Base-by-base conservation (phyloP, 2,113 vertebrate species). In the Peromyscus polionotus region DNA sequence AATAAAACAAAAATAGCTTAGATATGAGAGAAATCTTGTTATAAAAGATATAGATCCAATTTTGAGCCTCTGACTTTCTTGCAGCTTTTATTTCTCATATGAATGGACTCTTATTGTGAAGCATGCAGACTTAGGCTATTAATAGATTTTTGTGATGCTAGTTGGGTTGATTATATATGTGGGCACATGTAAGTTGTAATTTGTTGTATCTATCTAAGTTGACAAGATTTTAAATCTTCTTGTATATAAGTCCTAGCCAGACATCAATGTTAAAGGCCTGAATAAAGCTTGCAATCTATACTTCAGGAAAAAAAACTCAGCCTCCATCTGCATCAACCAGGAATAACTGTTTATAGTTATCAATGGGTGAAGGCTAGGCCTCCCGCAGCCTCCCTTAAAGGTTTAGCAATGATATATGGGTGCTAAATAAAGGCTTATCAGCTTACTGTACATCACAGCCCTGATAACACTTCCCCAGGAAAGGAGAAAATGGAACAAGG, bases 361-460 rank as follows among this genome's bases (percentile, higher is more conserved):
- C 88, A 96, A 94, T 42, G 94, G 70, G 33, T 54, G 84, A 96
- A 98, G 95, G 70, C 92, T 94, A n/a, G 28, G 51, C 88, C 92
- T 88, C 91, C 45, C 93, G 3, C 59, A 70, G 91, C 33, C 42
- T 51, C 14, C 22, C 75, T 80, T 77, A 96, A 97, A 98, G 96
- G 96, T 97, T 97, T 97, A 97, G 93, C 31, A 91, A 84, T 96
- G 95, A 98, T 97, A 97, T 96, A 98, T 95, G 75, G 45, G 36
- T 95, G 93, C 90, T 98, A 98, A 99, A 98, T 98, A 98, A 98
- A 98, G 90, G 1, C 92, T 98, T 99, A 98, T 98, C 98, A 95
- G 95, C 96, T 98, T 96, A 96, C 96, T 45, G 1, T 97, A 94
- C 93, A 98, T 97, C 97, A 97, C 95, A 96, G 57, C 70, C 61